These are phyloP conservation scores for Isaurus tuberculatus DNA, from an alignment of 92 coral and sea anemone genomes.

Conservation along the genomic window DNA sequence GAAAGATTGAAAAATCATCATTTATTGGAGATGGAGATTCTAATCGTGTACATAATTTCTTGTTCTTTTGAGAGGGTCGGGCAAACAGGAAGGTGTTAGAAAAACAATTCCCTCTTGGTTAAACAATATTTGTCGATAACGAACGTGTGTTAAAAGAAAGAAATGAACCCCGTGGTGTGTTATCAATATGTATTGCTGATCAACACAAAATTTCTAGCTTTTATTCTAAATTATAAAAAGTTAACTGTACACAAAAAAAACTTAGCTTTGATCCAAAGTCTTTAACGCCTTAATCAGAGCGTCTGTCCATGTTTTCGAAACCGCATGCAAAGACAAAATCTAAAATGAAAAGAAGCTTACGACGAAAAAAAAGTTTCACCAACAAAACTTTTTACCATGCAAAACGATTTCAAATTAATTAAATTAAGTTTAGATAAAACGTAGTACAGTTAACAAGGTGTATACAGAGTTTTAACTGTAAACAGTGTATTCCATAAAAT, in stretches of 20 bases:
- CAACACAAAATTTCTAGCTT: not conserved
- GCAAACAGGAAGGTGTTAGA: slow-evolving; percentile 35
- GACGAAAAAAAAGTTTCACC: not conserved
- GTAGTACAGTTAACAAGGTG: too few species aligned
- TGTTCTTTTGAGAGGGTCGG: slow-evolving; percentile 41
- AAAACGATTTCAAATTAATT: not conserved
- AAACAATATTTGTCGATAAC: slow-evolving; percentile 38
- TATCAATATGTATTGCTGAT: slow-evolving; percentile 25
- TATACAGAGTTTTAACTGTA: too few species aligned
- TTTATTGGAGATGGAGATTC: slow-evolving; percentile 35
- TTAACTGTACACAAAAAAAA: not conserved
- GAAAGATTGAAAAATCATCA: slow-evolving; percentile 38
- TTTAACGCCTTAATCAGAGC: not conserved
- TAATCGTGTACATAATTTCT: slow-evolving; percentile 31
- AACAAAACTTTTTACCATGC: not conserved
- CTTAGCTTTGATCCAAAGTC: not conserved
- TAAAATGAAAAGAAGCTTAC: not conserved
- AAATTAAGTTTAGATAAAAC: not conserved
- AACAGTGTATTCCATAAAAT: too few species aligned
- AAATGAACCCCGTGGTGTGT: slow-evolving; percentile 7
- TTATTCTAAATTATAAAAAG: slow-evolving; percentile 5
- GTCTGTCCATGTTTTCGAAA: not conserved
- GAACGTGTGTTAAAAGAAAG: slow-evolving; percentile 39
- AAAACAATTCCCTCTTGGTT: slow-evolving; percentile 28
- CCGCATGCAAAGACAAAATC: not conserved